Evolutionary conservation across 2,888 invertebrate species (phyloP).

Genomic region (Eupeodes luniger): DNA sequence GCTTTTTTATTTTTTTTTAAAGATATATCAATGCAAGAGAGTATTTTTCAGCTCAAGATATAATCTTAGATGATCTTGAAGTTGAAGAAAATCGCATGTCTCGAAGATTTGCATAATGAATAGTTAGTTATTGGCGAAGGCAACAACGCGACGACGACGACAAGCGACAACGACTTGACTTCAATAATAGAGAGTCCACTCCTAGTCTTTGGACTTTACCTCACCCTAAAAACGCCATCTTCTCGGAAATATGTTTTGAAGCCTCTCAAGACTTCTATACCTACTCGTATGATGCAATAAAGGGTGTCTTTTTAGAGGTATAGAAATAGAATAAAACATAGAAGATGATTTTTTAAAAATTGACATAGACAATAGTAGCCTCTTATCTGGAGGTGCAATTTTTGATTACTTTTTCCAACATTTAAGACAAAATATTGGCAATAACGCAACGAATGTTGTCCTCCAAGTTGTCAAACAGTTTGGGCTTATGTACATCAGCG

Average conservation of each 20-base stretch:
- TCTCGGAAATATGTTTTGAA: constrained; percentile 34
- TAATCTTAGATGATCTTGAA: constrained; percentile 60
- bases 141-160: constrained; percentile 9
- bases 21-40: constrained; percentile 29
- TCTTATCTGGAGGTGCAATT: no score
- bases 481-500: no score
- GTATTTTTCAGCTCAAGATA: constrained; percentile 26
- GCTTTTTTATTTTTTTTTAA: background rate
- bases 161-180: constrained; percentile 29
- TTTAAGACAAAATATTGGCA: no score
- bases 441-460: no score
- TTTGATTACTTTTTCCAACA: no score
- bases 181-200: constrained; percentile 47
- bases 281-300: no score
- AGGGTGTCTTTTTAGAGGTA: background rate
- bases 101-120: constrained; percentile 53
- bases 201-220: constrained; percentile 56
- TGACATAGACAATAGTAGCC: no score
- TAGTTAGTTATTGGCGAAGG: constrained; percentile 54
- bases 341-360: no score
- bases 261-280: constrained; percentile 25
- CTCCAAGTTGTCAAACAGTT: no score
- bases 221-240: constrained; percentile 54
- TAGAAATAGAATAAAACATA: no score
- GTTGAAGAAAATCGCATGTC: constrained; percentile 58